These are phyloP conservation scores for Rotaria socialis DNA, from an alignment of 2,888 invertebrate genomes.

Conservation along the genomic window DNA sequence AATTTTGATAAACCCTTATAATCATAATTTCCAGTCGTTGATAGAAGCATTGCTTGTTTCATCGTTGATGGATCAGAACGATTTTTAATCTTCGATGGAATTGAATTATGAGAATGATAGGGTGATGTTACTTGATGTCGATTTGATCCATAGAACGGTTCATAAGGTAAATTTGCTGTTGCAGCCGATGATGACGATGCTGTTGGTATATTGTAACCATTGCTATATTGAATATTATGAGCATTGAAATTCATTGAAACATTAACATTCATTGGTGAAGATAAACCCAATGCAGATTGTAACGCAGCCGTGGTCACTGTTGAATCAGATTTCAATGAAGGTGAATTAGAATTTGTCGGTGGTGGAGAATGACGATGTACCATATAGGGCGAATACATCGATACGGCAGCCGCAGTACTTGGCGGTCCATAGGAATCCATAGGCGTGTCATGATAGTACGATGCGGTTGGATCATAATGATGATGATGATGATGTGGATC, in stretches of 20 bases:
- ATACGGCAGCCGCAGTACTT: background rate
- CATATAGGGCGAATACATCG: background rate
- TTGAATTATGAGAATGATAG: background rate
- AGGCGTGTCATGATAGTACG: background rate
- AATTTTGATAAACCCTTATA: conserved; percentile 24
- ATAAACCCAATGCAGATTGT: background rate
- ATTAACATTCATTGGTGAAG: conserved; percentile 32
- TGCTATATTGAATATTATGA: conserved; percentile 5
- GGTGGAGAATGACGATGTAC: background rate
- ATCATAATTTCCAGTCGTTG: background rate
- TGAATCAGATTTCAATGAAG: background rate
- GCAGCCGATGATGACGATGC: background rate
- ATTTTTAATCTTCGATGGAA: background rate
- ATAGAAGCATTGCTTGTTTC: conserved; percentile 12
- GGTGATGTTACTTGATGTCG: background rate
- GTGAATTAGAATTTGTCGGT: background rate
- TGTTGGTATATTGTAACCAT: background rate
- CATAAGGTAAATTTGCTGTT: background rate
- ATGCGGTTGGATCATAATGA: background rate
- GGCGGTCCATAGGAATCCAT: background rate
- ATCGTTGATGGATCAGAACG: background rate
- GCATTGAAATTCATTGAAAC: conserved; percentile 32
- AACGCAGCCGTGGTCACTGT: background rate
- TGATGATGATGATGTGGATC: conserved; percentile 27
- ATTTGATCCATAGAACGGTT: conserved; percentile 3